Percentiles rank a stretch among this genome's conserved stretches.
Evolutionary conservation across 2,888 invertebrate species (phyloP).

Genomic region (Palloptera scutellata): DNA sequence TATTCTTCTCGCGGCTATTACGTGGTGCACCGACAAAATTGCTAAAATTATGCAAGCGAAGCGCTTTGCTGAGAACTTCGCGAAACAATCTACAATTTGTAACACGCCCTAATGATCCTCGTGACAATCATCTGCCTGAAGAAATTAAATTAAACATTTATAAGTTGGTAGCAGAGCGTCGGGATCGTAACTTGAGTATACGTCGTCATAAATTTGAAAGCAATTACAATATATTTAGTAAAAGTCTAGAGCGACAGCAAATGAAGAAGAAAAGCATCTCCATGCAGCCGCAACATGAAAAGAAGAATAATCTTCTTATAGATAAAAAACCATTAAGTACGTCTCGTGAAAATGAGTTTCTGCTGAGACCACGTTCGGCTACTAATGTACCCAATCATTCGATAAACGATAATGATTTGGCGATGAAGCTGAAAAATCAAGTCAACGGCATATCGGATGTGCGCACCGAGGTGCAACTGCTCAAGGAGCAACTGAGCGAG

Average conservation of each 20-base stretch:
- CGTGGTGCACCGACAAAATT: conserved; percentile 73
- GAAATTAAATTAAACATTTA: conserved; percentile 78
- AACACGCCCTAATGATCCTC: conserved; percentile 82
- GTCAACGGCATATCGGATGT: conserved; percentile 49
- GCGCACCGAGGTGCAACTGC: conserved; percentile 48
- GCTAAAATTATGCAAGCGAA: conserved; percentile 73
- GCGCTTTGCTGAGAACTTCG: conserved; percentile 78
- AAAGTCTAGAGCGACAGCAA: conserved; percentile 51
- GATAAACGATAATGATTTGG: conserved; percentile 44
- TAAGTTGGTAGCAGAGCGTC: conserved; percentile 76
- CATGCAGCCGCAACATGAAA: neutral
- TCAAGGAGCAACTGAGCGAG: conserved; percentile 52
- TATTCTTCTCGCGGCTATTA: conserved; percentile 80
- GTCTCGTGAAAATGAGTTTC: conserved; percentile 44
- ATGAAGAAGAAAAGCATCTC: conserved; percentile 34
- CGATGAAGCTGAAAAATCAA: conserved; percentile 49
- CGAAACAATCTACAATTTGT: conserved; percentile 77
- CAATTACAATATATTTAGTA: conserved; percentile 61
- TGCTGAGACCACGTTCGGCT: conserved; percentile 57
- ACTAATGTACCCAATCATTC: conserved; percentile 57
- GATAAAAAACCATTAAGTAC: conserved; percentile 26
- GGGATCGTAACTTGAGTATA: conserved; percentile 69
- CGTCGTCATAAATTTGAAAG: conserved; percentile 64
- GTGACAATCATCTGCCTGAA: conserved; percentile 79
- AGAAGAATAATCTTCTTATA: conserved; percentile 25